Evolutionary conservation across 2,797 vertebrate genomes (phyloP), one percentile per base, ranked within the genome.

Genomic region (Poecilia picta): DNA sequence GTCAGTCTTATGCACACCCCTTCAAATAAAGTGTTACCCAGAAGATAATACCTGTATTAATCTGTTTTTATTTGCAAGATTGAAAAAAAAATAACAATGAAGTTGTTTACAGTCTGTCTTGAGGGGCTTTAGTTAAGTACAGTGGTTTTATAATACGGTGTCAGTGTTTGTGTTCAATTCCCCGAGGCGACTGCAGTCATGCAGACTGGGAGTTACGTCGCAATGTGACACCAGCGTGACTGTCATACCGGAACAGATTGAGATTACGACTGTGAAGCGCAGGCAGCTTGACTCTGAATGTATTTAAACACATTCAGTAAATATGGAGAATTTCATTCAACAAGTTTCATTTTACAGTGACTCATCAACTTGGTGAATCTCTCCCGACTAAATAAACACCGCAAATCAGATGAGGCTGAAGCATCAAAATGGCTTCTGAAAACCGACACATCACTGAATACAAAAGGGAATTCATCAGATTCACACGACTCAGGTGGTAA

Each of bases 381-480:
- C 57, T 83, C 72, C 28, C 12, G 53, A 73, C 70, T 66, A 31
- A 81, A 41, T 71, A 11, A n/a, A 46, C 47, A 28, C 55, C 53
- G 62, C 51, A 28, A 73, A 11, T 59, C n/a, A 68, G 47, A 49
- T 51, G 57, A 73, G 46, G 18, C 12, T 10, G 41, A 45, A 49
- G 43, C 75, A 73, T 51, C 45, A 45, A 46, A 33, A 81, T 31
- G 33, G 82, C 73, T 46, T 62, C 71, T 33, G 5, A 23, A 39
- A 77, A 71, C 31, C 46, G 59, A 83, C 68, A 45, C 51, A 83
- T 83, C 77, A 79, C 75, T 66, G 73, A 72, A 49, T 71, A 77
- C 79, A 80, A 88, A 86, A 82, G 79, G 31, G 77, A 78, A 74
- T 59, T 55, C 49, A 78, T 87, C 86, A 89, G 75, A 80, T 78